Base-by-base conservation (phyloP, 2,888 invertebrate species). In the Maniola hyperantus region DNA sequence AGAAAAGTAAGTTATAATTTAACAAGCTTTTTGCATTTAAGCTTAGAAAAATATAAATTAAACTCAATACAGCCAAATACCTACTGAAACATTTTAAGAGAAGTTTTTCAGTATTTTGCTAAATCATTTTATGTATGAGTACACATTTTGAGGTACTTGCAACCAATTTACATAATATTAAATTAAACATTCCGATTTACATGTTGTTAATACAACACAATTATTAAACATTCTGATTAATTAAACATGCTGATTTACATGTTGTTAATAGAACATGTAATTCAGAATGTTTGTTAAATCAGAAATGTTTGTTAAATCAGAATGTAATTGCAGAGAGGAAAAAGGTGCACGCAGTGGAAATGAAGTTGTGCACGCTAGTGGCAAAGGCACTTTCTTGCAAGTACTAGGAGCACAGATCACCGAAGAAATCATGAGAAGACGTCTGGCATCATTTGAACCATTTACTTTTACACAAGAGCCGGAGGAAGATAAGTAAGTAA, bases 401-500 rank as follows among this genome's bases (percentile, higher is more conserved):
- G 79, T 92, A 10, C 78, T 78, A n/a, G 91, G 91, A 1, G 71
- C 80, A n/a, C 78, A 80, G 18, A 87, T 91, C 26, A 87, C 89
- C 33, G 91, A 92, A 70, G 92, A 92, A 75, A 87, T 85, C 5
- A 79, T 92, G n/a, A 81, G 89, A 65, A 81, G 88, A 6, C 80
- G 89, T 0, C 74, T 92, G 44, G 83, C 84, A 18, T 83, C 88
- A 51, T 88, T 87, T 76, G 91, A 91, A 74, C 89, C 89, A n/a
- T 92, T 92, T 64, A 83, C 87, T 55, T 89, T 84, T 66, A 76
- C 79, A 48, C 85, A 88, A 67, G 91, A 91, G 71, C 76, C 81
- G 50, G 89, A 91, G 65, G 89, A 91, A 68, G 90, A 91, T 10
- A 91, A 85, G 91, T 91, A 80, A 74, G 85, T 76, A 44, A 11